Evolutionary conservation across 2,888 invertebrate genomes (phyloP).

Genomic region (Drosophila siamana): DNA sequence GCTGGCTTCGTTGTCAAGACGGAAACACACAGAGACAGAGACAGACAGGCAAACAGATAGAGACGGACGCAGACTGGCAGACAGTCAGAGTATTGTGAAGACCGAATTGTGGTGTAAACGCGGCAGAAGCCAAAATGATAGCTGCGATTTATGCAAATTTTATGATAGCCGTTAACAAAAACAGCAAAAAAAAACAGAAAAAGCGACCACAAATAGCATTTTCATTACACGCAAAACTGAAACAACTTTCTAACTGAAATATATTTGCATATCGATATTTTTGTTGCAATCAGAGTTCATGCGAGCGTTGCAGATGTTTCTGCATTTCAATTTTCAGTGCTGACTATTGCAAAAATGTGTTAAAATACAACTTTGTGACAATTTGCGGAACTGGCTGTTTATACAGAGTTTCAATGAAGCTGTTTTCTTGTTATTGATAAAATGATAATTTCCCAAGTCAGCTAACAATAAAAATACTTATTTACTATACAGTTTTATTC

Average conservation of each 20-base stretch:
- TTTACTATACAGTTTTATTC: too few species aligned
- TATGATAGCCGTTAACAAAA: slow-evolving; percentile 33
- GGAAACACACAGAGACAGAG: slow-evolving; percentile 4
- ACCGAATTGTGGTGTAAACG: slow-evolving; percentile 18
- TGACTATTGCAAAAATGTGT: too few species aligned
- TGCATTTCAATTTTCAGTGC: not conserved
- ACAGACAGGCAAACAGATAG: not conserved
- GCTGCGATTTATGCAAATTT: slow-evolving; percentile 50
- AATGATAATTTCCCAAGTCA: too few species aligned
- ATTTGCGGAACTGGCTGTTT: too few species aligned
- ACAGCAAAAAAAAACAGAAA: not conserved
- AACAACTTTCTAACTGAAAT: slow-evolving; percentile 7
- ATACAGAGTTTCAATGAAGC: too few species aligned
- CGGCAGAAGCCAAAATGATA: slow-evolving; percentile 14
- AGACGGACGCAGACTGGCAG: not conserved
- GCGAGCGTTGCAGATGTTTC: not conserved
- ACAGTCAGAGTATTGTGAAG: slow-evolving; percentile 5
- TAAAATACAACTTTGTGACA: too few species aligned
- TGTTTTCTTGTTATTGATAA: too few species aligned
- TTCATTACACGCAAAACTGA: slow-evolving; percentile 40
- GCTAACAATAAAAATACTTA: too few species aligned
- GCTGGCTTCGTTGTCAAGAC: slow-evolving; percentile 1
- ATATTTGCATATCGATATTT: not conserved
- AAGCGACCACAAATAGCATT: slow-evolving; percentile 30
- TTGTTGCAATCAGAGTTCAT: not conserved